Conservation (phyloP, 64 coral and sea anemone genomes). For the Orbicella faveolata region DNA sequence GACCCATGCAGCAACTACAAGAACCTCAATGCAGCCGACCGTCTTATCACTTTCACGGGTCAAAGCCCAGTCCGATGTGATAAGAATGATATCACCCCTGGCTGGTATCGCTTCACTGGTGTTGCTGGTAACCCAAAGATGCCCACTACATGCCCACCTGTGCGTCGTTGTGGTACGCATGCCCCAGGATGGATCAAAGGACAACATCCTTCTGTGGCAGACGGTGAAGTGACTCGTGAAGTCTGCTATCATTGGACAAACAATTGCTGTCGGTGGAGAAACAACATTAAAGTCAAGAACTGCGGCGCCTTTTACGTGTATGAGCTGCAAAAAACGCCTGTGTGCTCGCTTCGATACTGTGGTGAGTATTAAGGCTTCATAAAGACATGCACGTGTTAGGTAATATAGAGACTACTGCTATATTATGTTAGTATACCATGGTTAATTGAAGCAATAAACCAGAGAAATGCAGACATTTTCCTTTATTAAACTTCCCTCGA, state of each 20-base stretch:
- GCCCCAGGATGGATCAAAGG: neutral
- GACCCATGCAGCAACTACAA: neutral
- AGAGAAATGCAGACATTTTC: too few species aligned
- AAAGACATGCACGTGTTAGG: too few species aligned
- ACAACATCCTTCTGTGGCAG: neutral
- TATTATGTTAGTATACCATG: too few species aligned
- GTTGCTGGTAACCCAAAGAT: neutral
- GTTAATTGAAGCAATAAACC: too few species aligned
- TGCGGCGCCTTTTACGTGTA: neutral
- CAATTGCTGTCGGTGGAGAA: neutral
- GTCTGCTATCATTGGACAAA: neutral
- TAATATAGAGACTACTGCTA: too few species aligned
- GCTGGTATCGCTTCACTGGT: neutral
- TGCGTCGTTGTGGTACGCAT: neutral
- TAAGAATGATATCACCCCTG: neutral
- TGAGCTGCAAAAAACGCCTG: neutral
- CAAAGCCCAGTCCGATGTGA: neutral
- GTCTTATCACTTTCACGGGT: neutral
- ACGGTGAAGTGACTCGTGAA: neutral
- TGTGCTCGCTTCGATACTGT: neutral
- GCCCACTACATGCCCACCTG: neutral
- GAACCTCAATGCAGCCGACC: neutral
- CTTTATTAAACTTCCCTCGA: too few species aligned
- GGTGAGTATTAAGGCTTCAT: neutral
- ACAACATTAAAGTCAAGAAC: conserved; percentile 1